Evolutionary conservation across 2,888 invertebrate species (phyloP).

Genomic region (Halictus quadricinctus): DNA sequence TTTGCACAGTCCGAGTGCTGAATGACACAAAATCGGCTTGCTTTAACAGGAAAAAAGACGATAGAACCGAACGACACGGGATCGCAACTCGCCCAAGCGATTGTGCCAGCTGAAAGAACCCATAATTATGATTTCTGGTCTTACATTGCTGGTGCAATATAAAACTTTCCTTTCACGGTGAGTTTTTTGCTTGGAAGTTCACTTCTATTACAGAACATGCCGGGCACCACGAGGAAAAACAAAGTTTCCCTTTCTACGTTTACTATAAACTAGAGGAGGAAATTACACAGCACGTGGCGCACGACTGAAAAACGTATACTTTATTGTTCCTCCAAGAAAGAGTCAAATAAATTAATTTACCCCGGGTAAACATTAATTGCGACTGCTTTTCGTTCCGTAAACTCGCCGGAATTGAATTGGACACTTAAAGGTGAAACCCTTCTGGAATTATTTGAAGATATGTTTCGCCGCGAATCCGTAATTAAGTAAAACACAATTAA

Average conservation of each 20-base stretch:
- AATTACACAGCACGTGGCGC: slow-evolving; percentile 46
- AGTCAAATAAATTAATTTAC: slow-evolving; percentile 46
- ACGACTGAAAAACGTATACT: slow-evolving; percentile 36
- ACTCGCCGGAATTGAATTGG: slow-evolving; percentile 14
- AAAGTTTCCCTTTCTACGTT: slow-evolving; percentile 63
- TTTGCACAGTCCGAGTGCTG: background rate
- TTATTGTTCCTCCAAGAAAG: slow-evolving; percentile 40
- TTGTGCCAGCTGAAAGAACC: slow-evolving; percentile 32
- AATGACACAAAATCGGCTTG: background rate
- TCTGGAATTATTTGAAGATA: background rate
- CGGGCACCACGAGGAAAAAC: slow-evolving; percentile 41
- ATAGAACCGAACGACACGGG: background rate
- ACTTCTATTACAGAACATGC: slow-evolving; percentile 55
- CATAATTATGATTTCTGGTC: slow-evolving; percentile 58
- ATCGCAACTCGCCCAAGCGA: background rate
- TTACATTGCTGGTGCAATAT: slow-evolving; percentile 55
- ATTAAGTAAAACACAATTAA: background rate
- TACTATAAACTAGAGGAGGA: slow-evolving; percentile 47
- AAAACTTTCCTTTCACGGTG: slow-evolving; percentile 55
- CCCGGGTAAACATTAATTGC: slow-evolving; percentile 49
- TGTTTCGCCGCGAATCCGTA: background rate
- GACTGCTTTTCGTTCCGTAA: slow-evolving; percentile 26
- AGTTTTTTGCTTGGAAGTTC: slow-evolving; percentile 58
- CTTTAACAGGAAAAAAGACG: background rate
- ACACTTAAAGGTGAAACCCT: slow-evolving; percentile 2